Percentiles rank a stretch among this genome's conserved stretches.
Evolutionary conservation across 2,113 vertebrate genomes (phyloP).

Genomic region (Chlorodrepanis virens): DNA sequence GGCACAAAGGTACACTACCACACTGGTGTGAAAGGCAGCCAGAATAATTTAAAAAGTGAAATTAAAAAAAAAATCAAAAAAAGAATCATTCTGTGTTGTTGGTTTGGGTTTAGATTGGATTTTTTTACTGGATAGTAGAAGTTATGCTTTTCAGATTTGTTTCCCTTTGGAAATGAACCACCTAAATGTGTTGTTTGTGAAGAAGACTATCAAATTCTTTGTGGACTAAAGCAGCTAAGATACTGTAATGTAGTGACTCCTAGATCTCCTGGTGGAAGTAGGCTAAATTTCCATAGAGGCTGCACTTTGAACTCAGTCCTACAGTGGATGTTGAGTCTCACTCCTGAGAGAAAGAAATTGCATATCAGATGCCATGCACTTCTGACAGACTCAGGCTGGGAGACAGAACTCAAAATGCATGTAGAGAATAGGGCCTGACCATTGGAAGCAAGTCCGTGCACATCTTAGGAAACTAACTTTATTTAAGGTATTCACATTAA

Average conservation of each 20-base stretch:
- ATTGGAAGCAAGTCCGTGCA: neutral
- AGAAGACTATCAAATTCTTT: neutral
- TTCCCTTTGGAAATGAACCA: neutral
- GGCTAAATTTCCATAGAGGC: neutral
- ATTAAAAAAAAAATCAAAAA: neutral
- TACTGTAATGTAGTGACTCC: neutral
- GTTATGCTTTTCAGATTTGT: neutral
- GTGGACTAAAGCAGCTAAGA: neutral
- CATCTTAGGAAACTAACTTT: neutral
- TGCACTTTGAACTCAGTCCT: neutral
- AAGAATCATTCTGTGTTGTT: neutral
- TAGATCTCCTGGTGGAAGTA: neutral
- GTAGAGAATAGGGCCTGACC: neutral
- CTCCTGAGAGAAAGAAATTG: neutral
- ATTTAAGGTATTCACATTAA: neutral
- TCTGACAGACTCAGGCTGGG: neutral
- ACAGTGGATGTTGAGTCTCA: neutral
- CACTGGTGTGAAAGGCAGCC: neutral
- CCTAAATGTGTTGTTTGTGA: neutral
- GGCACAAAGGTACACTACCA: neutral
- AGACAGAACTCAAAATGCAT: neutral
- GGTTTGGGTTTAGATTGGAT: neutral
- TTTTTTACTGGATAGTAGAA: neutral
- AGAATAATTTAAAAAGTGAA: neutral
- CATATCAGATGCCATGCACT: neutral